Evolutionary conservation across 30 jellyfish, hydroid and myxozoan genomes (phyloP).

Genomic region (Aurelia coerulea): DNA sequence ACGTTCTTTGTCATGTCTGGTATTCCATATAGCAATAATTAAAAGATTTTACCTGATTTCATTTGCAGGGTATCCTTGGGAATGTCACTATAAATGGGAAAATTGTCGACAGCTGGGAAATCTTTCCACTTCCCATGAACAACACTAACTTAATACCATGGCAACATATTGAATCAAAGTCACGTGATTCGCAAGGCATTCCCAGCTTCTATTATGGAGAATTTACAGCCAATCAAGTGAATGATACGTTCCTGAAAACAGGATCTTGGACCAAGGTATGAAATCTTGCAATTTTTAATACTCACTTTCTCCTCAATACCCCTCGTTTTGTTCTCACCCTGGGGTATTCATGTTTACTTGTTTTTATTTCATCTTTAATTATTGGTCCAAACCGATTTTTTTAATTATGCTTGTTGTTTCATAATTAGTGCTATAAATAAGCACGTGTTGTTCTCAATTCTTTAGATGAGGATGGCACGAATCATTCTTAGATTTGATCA

Average conservation of each 20-base stretch:
- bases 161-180: not conserved
- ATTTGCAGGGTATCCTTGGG: slow-evolving; percentile 55
- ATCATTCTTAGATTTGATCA: no score
- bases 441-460: no score
- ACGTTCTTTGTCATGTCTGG: no score
- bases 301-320: no score
- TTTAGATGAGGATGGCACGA: no score
- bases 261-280: slow-evolving; percentile 60
- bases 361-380: no score
- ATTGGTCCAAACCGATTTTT: no score
- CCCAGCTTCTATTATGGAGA: slow-evolving; percentile 46
- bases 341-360: no score
- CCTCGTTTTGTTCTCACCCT: no score
- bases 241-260: slow-evolving; percentile 69
- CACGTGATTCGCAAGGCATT: not conserved
- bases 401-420: no score
- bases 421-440: no score
- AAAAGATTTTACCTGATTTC: not conserved
- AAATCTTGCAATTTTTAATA: no score
- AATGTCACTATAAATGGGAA: slow-evolving; percentile 34
- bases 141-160: slow-evolving; percentile 16
- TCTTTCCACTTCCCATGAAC: slow-evolving; percentile 51
- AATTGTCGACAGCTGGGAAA: slow-evolving; percentile 50
- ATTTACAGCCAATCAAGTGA: slow-evolving; percentile 32
- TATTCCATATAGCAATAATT: not conserved